A percentile compares a stretch with the other conserved stretches of the same genome.
Conservation (phyloP, 2,888 invertebrate genomes). For the Amphipoea lucens region DNA sequence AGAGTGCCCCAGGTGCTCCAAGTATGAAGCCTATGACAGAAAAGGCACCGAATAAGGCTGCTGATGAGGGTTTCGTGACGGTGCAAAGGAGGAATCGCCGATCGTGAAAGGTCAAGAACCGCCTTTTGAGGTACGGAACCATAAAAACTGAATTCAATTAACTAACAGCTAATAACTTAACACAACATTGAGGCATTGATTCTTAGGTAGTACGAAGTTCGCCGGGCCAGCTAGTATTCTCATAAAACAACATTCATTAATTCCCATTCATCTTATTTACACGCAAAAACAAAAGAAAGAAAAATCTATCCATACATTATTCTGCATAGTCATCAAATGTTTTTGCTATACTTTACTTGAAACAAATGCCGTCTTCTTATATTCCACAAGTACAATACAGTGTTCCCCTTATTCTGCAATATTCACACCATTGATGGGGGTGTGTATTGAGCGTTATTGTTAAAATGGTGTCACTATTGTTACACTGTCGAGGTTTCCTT, state of each 20-base stretch:
- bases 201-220: too few relatives aligned
- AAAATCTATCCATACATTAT: conserved; percentile 12
- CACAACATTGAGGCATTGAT: too few relatives aligned
- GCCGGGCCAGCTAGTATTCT: neutral
- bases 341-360: conserved; percentile 16
- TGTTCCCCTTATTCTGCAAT: conserved; percentile 47
- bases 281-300: conserved; percentile 6
- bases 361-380: conserved; percentile 18
- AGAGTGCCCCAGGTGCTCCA: too few relatives aligned
- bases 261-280: neutral
- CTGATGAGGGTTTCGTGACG: too few relatives aligned
- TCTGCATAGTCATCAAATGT: conserved; percentile 44
- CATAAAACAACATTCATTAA: neutral
- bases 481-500: conserved; percentile 9
- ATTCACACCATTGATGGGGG: conserved; percentile 56
- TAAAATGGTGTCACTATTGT: conserved; percentile 14
- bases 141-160: too few relatives aligned
- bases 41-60: too few relatives aligned
- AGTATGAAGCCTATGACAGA: too few relatives aligned
- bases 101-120: too few relatives aligned
- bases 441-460: conserved; percentile 23
- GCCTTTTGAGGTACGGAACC: too few relatives aligned
- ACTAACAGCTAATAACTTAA: too few relatives aligned
- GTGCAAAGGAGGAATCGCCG: too few relatives aligned
- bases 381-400: conserved; percentile 50